Percentiles rank a stretch among this genome's conserved stretches.
These are phyloP conservation scores for Bombus waltoni DNA, from an alignment of 1,140 invertebrate genomes.

Conservation along the genomic window DNA sequence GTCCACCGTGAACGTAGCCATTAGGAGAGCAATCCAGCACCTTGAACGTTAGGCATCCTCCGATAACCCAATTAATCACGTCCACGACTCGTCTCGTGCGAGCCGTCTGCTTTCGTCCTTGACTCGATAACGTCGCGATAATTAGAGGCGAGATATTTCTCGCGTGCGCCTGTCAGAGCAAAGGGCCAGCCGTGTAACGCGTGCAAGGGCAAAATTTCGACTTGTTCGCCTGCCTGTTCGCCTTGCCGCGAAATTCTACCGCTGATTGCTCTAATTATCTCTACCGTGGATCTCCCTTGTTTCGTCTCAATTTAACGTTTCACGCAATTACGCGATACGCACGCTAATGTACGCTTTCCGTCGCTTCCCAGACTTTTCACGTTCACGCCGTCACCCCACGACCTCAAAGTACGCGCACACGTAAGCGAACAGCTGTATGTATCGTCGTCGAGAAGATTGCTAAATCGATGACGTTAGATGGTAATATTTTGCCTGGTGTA, in stretches of 20 bases:
- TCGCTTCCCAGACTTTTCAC: neutral
- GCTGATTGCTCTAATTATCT: conserved; percentile 43
- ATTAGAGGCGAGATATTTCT: conserved; percentile 42
- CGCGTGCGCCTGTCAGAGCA: conserved; percentile 2
- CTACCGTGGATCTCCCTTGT: conserved; percentile 27
- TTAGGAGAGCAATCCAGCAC: too few species aligned
- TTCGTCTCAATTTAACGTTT: conserved; percentile 43
- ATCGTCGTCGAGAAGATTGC: neutral
- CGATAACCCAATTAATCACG: conserved; percentile 2
- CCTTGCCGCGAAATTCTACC: neutral
- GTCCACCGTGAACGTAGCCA: too few species aligned
- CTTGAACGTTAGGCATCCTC: neutral
- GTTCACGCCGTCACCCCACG: neutral
- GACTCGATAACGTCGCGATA: conserved; percentile 32
- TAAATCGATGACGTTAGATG: neutral
- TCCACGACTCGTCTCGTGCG: too few species aligned
- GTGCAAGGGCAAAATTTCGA: conserved; percentile 23
- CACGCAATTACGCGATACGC: conserved; percentile 48
- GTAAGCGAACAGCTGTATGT: neutral
- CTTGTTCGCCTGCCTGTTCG: neutral
- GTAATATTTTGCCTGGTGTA: too few species aligned
- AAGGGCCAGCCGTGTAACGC: neutral
- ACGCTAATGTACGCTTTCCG: conserved; percentile 14
- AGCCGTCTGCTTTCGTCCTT: conserved; percentile 14
- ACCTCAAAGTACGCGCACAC: neutral